Evolutionary conservation across 2,113 vertebrate species (phyloP), one percentile per base, ranked within the genome.

Genomic region (Equus przewalskii): DNA sequence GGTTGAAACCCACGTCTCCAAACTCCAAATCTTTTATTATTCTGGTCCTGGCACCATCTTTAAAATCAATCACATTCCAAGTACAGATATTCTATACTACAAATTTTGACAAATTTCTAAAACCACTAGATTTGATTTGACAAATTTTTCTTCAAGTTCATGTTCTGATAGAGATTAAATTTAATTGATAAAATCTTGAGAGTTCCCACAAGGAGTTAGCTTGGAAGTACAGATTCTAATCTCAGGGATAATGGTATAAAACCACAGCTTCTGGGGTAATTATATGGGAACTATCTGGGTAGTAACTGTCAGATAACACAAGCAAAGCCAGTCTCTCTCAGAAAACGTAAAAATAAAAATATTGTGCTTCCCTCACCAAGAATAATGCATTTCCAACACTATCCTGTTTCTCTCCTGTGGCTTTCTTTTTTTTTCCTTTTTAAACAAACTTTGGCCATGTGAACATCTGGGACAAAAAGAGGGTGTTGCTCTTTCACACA

Each of bases 141-240:
- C n/a, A 89, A 93, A 60, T 79, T 14, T 72, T 65, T 96, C 65
- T 58, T 94, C 6, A 65, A 79, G 24, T 81, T 73, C 36, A 58
- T 96, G 64, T 21, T 91, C 72, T 75, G 64, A 72, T 90, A 80
- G n/a, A 89, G n/a, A 62, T 64, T n/a, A 96, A 51, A 91, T 72
- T 90, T 67, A 95, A 84, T 54, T 90, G 73, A 89, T 87, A 75
- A 92, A n/a, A 95, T 85, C 46, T 91, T 94, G 76, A 85, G 22
- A 62, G 30, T 85, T 44, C 4, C 16, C 64, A 78, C 7, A 67
- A 88, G 14, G n/a, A 82, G 13, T 69, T 36, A 76, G 3, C 28
- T 91, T 69, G 67, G 49, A 96, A 89, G 6, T 30, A 41, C 7
- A 62, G 11, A 12, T 82, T 67, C 89, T 56, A 85, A 85, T 82